These are phyloP conservation scores for Riptortus pedestris DNA, from an alignment of 1,140 invertebrate genomes.

Conservation along the genomic window DNA sequence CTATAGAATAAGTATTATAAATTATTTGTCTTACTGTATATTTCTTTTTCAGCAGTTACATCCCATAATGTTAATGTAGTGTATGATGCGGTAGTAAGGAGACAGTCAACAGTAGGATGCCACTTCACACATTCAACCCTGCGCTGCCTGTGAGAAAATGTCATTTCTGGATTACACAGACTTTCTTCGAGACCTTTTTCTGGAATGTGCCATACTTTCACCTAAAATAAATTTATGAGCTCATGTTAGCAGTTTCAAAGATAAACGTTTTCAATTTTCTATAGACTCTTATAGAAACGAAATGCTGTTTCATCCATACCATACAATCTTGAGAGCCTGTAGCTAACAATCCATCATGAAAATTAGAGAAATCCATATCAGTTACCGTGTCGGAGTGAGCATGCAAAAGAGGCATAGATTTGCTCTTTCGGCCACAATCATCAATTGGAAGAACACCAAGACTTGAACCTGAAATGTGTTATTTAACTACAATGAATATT, in stretches of 20 bases:
- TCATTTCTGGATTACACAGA: conserved; percentile 66
- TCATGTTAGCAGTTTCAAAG: too few relatives aligned
- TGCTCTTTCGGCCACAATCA: conserved; percentile 74
- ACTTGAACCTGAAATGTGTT: conserved; percentile 62
- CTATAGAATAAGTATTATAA: neutral
- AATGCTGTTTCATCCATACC: too few relatives aligned
- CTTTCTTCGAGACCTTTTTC: conserved; percentile 65
- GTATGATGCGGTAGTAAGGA: conserved; percentile 69
- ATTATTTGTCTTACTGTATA: conserved; percentile 50
- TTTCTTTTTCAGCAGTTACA: conserved; percentile 65
- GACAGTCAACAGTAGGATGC: conserved; percentile 73
- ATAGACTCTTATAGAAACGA: too few relatives aligned
- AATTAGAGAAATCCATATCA: conserved; percentile 90
- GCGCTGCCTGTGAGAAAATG: conserved; percentile 66
- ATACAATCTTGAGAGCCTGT: conserved; percentile 85
- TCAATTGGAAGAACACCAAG: conserved; percentile 74
- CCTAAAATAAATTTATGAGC: conserved; percentile 38
- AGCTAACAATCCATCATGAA: conserved; percentile 80
- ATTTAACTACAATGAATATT: neutral
- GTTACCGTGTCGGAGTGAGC: conserved; percentile 81
- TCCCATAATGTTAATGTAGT: conserved; percentile 80
- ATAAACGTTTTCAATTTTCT: too few relatives aligned
- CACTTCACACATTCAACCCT: conserved; percentile 76
- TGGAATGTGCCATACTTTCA: conserved; percentile 79
- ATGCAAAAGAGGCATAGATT: conserved; percentile 71